Conservation (phyloP, 2,888 invertebrate genomes). For the Pterostichus niger region DNA sequence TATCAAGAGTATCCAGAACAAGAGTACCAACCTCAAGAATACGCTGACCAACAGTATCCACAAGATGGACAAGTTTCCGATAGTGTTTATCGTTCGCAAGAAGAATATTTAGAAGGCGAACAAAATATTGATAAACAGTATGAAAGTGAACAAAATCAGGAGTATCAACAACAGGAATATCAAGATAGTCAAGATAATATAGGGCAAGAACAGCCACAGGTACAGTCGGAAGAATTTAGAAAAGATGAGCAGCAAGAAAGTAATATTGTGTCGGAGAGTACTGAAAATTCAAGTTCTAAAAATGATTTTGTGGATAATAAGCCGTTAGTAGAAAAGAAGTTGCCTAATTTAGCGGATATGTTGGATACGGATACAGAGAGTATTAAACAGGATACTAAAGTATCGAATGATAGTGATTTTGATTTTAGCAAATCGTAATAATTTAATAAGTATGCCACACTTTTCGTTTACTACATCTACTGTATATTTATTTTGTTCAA, state of each 20-base stretch:
- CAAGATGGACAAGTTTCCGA: slow-evolving; percentile 9
- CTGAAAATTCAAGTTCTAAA: slow-evolving; percentile 22
- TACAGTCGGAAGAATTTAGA: background rate
- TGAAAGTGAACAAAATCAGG: slow-evolving; percentile 25
- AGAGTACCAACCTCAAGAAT: slow-evolving; percentile 27
- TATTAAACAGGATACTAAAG: slow-evolving; percentile 73
- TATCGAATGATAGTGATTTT: slow-evolving; percentile 76
- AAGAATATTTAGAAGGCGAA: slow-evolving; percentile 59
- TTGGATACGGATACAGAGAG: slow-evolving; percentile 76
- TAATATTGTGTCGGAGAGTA: slow-evolving; percentile 39
- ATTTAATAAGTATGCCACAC: slow-evolving; percentile 2
- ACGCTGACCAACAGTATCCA: slow-evolving; percentile 27
- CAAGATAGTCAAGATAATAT: slow-evolving; percentile 23
- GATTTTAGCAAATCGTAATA: slow-evolving; percentile 73
- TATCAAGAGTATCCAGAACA: slow-evolving; percentile 69
- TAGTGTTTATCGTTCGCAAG: slow-evolving; percentile 30
- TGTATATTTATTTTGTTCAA: too few species aligned
- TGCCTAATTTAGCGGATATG: slow-evolving; percentile 74
- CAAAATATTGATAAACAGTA: slow-evolving; percentile 60
- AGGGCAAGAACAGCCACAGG: background rate
- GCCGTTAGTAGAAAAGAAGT: slow-evolving; percentile 64
- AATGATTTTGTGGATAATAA: slow-evolving; percentile 41
- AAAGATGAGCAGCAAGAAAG: background rate
- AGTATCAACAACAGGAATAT: slow-evolving; percentile 18
- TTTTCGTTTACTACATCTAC: too few species aligned